These are phyloP conservation scores for Pteropus alecto DNA, from an alignment of 2,113 vertebrate genomes.

Conservation along the genomic window DNA sequence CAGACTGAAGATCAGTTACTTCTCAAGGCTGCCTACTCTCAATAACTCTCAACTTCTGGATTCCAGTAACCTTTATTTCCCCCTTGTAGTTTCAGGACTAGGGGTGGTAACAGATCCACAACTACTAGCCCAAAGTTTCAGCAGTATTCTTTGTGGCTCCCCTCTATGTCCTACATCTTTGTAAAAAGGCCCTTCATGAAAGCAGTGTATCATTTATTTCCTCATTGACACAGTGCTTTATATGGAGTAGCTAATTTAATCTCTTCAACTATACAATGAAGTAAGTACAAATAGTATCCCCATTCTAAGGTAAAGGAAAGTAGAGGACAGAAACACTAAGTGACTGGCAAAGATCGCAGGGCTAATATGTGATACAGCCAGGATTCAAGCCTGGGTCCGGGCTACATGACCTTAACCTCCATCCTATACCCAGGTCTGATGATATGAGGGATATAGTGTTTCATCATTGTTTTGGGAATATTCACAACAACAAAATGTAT, in stretches of 20 bases:
- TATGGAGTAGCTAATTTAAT: background rate
- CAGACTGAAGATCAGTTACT: background rate
- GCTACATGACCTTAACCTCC: background rate
- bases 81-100: background rate
- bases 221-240: background rate
- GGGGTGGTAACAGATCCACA: background rate
- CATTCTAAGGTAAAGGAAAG: background rate
- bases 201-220: background rate
- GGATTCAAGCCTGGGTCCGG: background rate
- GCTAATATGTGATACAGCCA: background rate
- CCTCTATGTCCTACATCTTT: background rate
- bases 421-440: rapidly evolving
- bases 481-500: background rate
- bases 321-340: background rate
- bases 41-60: background rate
- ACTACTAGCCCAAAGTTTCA: background rate
- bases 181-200: background rate
- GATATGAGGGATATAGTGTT: background rate
- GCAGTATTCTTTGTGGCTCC: background rate
- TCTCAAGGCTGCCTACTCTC: background rate
- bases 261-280: background rate
- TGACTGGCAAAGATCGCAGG: background rate
- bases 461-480: background rate
- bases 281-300: background rate
- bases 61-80: background rate